A percentile compares a stretch with the other conserved stretches of the same genome.
phyloP scores from a whole-genome alignment of 2,888 invertebrate species.

The Drosophila limbata region DNA sequence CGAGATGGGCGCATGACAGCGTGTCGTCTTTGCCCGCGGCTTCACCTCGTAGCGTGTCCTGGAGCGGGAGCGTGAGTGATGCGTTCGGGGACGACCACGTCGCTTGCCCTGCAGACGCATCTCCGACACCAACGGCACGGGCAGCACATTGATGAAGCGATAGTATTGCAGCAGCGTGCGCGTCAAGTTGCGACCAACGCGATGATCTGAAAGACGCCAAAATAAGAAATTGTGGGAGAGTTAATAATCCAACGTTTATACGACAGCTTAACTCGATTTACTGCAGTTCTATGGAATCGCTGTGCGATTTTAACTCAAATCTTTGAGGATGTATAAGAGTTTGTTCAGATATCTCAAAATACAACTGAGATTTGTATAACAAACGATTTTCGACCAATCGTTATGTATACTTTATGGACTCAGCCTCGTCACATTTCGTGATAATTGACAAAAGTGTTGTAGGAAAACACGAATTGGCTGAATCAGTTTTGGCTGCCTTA shows the following conservation, averaged over 20 bases:
- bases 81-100: constrained; percentile 83
- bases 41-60: constrained; percentile 85
- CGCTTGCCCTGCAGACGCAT: constrained; percentile 83
- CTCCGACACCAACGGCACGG: constrained; percentile 85
- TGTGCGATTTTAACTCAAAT: too few species aligned
- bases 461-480: too few species aligned
- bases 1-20: constrained; percentile 86
- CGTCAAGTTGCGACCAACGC: constrained; percentile 91
- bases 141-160: constrained; percentile 90
- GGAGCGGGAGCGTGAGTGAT: constrained; percentile 83
- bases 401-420: too few species aligned
- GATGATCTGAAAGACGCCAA: constrained; percentile 87
- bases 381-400: too few species aligned
- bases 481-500: not conserved
- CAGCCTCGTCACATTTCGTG: too few species aligned
- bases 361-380: too few species aligned
- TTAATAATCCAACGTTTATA: not conserved
- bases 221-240: too few species aligned
- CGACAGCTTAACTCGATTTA: too few species aligned
- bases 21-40: constrained; percentile 86
- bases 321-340: too few species aligned
- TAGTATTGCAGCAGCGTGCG: constrained; percentile 93
- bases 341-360: too few species aligned
- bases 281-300: too few species aligned
- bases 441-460: too few species aligned